phyloP scores from a whole-genome alignment of 2,888 invertebrate genomes.

The Polydrusus cervinus region DNA sequence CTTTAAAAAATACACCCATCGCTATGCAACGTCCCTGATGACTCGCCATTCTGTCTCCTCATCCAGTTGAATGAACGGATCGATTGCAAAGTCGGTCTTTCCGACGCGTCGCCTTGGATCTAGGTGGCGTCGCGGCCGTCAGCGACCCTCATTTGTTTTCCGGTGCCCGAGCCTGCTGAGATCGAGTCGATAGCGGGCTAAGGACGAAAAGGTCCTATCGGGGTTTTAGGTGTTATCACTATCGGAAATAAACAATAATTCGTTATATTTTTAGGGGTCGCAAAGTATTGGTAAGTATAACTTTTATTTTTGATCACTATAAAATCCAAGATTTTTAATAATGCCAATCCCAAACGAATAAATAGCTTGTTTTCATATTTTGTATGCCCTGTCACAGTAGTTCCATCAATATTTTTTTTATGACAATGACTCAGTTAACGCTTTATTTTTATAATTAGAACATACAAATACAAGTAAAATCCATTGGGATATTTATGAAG shows the following conservation, averaged over 20 bases:
- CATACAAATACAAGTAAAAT: too few species aligned
- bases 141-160: conserved; percentile 46
- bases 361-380: too few species aligned
- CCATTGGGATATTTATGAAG: too few species aligned
- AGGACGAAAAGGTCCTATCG: conserved; percentile 32
- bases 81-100: conserved; percentile 39
- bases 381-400: too few species aligned
- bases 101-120: conserved; percentile 34
- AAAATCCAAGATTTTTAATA: too few species aligned
- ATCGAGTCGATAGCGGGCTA: conserved; percentile 33
- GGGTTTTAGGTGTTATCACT: conserved; percentile 16
- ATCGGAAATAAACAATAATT: background rate
- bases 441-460: too few species aligned
- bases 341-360: too few species aligned
- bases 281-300: conserved; percentile 10
- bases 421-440: too few species aligned
- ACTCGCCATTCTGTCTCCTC: conserved; percentile 41
- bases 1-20: conserved; percentile 6
- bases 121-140: conserved; percentile 43
- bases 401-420: too few species aligned
- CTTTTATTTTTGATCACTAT: too few species aligned
- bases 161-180: conserved; percentile 40
- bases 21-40: conserved; percentile 23
- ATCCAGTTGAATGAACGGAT: conserved; percentile 37
- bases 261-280: background rate